Evolutionary conservation across 2,113 vertebrate genomes (phyloP), one percentile per base, ranked within the genome.

Genomic region (Lanius collurio): DNA sequence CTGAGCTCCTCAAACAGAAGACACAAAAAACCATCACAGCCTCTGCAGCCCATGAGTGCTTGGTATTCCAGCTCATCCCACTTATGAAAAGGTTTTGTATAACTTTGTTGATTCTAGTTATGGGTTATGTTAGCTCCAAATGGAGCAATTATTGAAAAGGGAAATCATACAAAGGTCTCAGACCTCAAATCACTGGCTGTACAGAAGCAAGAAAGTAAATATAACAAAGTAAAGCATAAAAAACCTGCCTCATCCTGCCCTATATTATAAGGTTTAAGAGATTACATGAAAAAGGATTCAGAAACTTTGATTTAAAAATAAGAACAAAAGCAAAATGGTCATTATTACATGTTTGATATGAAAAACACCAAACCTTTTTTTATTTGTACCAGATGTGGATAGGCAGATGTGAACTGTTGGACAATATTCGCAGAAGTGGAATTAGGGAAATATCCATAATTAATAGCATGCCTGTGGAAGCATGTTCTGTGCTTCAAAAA

Each of bases 341-440:
- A 82, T 85, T 89, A 83, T 87, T 84, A 64, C 18, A 94, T 71
- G n/a, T 67, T 68, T 50, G 59, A 94, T 84, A 93, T 75, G 78
- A 95, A 95, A 97, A 93, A 59, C 59, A 79, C 16, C 50, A 87
- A 37, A 62, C 7, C 21, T 49, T 67, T 83, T 80, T 93, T 94
- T 52, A 98, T 96, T 95, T 89, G 71, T 92, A 94, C 92, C 98
- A 98, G 97, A 97, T 97, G 94, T 88, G 68, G 57, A 57, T 56
- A 83, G 64, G 53, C 82, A 95, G 84, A 96, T 82, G 89, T 84
- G 87, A 94, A 76, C 62, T 57, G 44, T 67, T 87, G 59, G 81
- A 91, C 47, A 84, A 83, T 12, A 83, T 87, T 93, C 77, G 94
- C 94, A 90, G 84, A 93, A 85, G 70, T 22, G 63, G 67, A 95